Percentiles rank a stretch among this genome's conserved stretches.
phyloP scores from a whole-genome alignment of 2,113 vertebrate species.

The Muscicapa adusta region DNA sequence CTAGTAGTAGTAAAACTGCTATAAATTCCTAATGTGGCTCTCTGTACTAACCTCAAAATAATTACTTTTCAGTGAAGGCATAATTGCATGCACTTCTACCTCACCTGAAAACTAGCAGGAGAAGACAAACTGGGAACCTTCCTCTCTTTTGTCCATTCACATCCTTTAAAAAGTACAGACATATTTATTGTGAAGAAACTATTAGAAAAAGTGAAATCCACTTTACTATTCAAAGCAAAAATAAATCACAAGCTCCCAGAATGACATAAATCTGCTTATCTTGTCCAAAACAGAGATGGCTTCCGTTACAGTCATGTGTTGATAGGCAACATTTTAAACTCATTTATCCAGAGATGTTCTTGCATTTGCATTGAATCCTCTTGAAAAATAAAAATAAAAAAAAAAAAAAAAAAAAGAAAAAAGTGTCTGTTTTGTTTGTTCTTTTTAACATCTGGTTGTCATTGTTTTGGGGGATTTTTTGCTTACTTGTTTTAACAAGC shows the following conservation, averaged over 20 bases:
- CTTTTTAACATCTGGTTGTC: neutral
- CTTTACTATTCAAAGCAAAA: neutral
- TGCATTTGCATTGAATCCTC: neutral
- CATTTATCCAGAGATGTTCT: neutral
- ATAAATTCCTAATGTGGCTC: neutral
- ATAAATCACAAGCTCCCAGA: neutral
- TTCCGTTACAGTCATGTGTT: neutral
- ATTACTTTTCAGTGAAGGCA: neutral
- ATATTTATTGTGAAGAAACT: neutral
- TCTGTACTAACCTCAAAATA: neutral
- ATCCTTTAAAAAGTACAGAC: neutral
- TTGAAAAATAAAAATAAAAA: no score
- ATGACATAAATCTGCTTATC: neutral
- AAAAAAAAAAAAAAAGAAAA: accelerated
- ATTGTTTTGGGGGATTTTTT: neutral
- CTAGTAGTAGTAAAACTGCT: neutral
- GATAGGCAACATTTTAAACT: neutral
- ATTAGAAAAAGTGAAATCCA: neutral
- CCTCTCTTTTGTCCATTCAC: neutral
- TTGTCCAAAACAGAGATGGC: neutral
- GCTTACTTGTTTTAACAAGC: neutral
- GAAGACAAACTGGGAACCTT: neutral
- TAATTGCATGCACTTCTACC: neutral
- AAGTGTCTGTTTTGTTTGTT: accelerated
- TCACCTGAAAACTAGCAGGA: neutral